phyloP scores from a whole-genome alignment of 1,140 invertebrate genomes.

The Pogonomyrmex barbatus region DNA sequence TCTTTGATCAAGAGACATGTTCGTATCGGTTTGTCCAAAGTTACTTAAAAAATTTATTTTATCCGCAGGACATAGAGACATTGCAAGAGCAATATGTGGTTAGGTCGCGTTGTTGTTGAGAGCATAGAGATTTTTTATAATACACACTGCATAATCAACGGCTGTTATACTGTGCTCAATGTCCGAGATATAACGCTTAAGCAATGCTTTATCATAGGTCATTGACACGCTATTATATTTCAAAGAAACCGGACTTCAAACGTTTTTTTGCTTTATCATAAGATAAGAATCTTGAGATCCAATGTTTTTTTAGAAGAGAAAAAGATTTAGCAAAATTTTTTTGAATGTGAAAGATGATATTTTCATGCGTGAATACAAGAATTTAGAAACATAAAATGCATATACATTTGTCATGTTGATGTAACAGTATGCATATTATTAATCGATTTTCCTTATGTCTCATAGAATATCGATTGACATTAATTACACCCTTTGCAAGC shows the following conservation, averaged over 20 bases:
- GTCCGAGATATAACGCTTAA: background rate
- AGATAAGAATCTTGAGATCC: slow-evolving; percentile 23
- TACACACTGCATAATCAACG: slow-evolving; percentile 26
- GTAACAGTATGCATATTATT: background rate
- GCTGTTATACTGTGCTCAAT: background rate
- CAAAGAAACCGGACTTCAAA: background rate
- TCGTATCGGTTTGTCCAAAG: background rate
- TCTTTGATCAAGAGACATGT: slow-evolving; percentile 25
- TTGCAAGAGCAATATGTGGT: background rate
- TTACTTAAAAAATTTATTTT: background rate
- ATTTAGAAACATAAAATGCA: background rate
- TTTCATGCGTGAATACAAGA: no score
- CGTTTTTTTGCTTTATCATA: background rate
- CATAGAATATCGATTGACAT: slow-evolving; percentile 14
- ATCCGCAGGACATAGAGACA: slow-evolving; percentile 21
- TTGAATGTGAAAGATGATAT: background rate
- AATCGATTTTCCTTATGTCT: background rate
- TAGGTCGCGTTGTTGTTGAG: background rate
- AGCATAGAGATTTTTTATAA: slow-evolving; percentile 45
- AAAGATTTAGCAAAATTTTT: background rate
- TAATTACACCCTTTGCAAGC: slow-evolving; percentile 2
- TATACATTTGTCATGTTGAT: background rate
- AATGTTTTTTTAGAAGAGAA: no score
- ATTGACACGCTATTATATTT: slow-evolving; percentile 14
- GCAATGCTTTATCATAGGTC: slow-evolving; percentile 42